phyloP scores from a whole-genome alignment of 1,140 invertebrate genomes.

The Polyergus mexicanus region DNA sequence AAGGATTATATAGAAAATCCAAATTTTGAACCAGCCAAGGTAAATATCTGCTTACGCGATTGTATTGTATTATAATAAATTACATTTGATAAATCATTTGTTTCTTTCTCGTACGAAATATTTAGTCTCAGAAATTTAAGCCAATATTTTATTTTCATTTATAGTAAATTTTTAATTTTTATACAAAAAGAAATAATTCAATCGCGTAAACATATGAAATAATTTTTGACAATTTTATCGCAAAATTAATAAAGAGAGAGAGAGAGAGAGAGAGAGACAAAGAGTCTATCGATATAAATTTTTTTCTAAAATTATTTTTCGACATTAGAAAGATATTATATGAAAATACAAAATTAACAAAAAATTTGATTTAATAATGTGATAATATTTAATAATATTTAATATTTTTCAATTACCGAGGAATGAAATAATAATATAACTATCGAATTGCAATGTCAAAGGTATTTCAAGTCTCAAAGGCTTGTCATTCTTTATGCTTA shows the following conservation, averaged over 20 bases:
- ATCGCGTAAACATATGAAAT: too few species aligned
- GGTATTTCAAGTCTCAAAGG: conserved; percentile 90
- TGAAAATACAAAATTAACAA: too few species aligned
- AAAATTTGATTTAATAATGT: too few species aligned
- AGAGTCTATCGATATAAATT: too few species aligned
- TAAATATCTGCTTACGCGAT: conserved; percentile 74
- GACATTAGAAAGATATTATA: too few species aligned
- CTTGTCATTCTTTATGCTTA: conserved; percentile 91
- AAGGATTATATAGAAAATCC: conserved; percentile 90
- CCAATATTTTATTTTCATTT: background rate
- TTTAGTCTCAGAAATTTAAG: background rate
- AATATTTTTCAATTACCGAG: background rate
- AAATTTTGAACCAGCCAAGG: conserved; percentile 89
- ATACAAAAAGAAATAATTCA: background rate
- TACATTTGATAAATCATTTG: background rate
- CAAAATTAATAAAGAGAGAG: too few species aligned
- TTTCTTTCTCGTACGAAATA: background rate
- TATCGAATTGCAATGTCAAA: conserved; percentile 36
- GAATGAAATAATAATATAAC: background rate
- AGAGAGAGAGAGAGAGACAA: too few species aligned
- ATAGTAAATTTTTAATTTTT: background rate
- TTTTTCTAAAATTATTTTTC: too few species aligned
- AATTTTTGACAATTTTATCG: too few species aligned
- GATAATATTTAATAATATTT: too few species aligned
- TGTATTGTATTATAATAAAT: background rate